Evolutionary conservation across 2,113 vertebrate species (phyloP).

Genomic region (Eudyptes chrysolophus): DNA sequence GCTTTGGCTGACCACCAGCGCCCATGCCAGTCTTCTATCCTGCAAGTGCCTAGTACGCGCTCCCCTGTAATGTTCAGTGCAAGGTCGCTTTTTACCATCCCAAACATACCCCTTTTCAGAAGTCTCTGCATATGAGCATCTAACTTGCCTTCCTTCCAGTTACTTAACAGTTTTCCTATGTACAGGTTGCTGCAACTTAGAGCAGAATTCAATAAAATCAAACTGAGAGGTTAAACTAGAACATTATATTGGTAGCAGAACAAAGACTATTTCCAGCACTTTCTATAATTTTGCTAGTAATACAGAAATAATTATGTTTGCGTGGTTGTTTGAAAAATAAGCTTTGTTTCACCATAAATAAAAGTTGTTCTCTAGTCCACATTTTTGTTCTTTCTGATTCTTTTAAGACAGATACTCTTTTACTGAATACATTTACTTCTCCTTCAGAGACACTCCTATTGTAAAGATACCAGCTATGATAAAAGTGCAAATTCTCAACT

Average conservation of each 20-base stretch:
- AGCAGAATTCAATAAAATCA: not conserved
- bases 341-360: not conserved
- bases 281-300: not conserved
- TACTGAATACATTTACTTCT: not conserved
- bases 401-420: not conserved
- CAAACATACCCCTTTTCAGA: not conserved
- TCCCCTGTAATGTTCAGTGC: accelerated
- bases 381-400: not conserved
- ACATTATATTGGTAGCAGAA: not conserved
- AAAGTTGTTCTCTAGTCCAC: not conserved
- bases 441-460: not conserved
- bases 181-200: not conserved
- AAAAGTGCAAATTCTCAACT: not conserved
- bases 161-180: not conserved
- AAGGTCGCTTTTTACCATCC: not conserved
- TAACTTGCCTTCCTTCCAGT: not conserved
- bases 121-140: not conserved
- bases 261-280: not conserved
- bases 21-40: not conserved
- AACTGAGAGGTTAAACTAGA: not conserved
- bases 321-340: not conserved
- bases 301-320: not conserved
- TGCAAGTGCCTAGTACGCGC: accelerated
- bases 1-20: not conserved
- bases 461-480: not conserved